phyloP scores from a whole-genome alignment of 2,113 vertebrate genomes.

The Hippoglossus stenolepis region DNA sequence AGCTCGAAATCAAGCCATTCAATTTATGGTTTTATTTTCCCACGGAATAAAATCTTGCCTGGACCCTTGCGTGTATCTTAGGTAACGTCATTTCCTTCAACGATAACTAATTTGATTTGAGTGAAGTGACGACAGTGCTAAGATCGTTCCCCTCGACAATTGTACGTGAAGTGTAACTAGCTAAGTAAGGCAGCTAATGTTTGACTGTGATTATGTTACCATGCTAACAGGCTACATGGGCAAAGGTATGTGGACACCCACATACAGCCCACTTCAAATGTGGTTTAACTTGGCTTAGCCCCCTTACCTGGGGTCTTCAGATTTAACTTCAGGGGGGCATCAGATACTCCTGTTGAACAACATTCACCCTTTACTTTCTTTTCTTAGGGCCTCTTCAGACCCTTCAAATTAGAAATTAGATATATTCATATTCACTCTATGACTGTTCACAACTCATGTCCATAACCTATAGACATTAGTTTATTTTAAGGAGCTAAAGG shows the following conservation, averaged over 20 bases:
- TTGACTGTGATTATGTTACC: not conserved
- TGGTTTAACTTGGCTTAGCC: not conserved
- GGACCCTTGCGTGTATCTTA: not conserved
- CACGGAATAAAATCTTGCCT: not conserved
- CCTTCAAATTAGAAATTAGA: too few species aligned
- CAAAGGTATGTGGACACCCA: not conserved
- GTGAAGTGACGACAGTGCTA: not conserved
- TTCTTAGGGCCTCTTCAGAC: not conserved
- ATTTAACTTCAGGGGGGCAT: too few species aligned
- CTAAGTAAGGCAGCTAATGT: not conserved
- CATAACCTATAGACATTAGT: too few species aligned
- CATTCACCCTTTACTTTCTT: not conserved
- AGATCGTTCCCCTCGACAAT: rapidly evolving
- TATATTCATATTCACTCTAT: not conserved
- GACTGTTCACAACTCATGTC: not conserved
- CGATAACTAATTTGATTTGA: not conserved
- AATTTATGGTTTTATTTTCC: not conserved
- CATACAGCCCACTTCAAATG: not conserved
- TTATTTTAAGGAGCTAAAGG: too few species aligned
- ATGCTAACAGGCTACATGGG: not conserved
- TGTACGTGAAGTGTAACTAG: not conserved
- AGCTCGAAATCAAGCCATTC: not conserved
- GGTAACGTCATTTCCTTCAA: not conserved
- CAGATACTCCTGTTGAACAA: too few species aligned
- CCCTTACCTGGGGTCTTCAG: not conserved